Conservation (phyloP, 2,888 invertebrate genomes). For the Parnassius glacialis region DNA sequence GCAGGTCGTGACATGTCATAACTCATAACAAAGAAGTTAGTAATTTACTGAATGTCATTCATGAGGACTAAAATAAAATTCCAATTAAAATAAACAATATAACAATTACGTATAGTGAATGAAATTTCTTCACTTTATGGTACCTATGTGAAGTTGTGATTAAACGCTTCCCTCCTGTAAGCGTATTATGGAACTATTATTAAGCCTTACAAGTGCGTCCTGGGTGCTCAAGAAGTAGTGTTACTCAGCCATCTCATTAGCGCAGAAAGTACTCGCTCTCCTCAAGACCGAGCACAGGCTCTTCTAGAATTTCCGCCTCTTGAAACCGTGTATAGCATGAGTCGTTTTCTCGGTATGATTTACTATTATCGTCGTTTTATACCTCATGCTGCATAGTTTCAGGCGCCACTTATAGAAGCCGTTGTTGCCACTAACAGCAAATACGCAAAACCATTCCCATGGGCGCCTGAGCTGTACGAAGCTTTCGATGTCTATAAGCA, state of each 20-base stretch:
- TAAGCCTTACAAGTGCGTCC: conserved; percentile 7
- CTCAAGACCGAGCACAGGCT: not conserved
- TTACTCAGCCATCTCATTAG: conserved; percentile 11
- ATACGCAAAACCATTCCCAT: not conserved
- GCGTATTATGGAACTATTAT: conserved; percentile 4
- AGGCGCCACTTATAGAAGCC: conserved; percentile 13
- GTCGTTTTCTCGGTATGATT: conserved; percentile 27
- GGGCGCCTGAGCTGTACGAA: not conserved
- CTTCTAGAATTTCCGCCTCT: conserved; percentile 20
- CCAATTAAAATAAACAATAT: too few relatives aligned
- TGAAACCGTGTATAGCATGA: conserved; percentile 35
- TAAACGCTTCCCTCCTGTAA: not conserved
- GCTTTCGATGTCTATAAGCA: too few relatives aligned
- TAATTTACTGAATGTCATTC: too few relatives aligned
- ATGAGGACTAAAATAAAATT: too few relatives aligned
- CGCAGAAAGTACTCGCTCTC: conserved; percentile 1
- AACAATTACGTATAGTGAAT: too few relatives aligned
- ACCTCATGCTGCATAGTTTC: conserved; percentile 15
- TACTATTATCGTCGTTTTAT: conserved; percentile 25
- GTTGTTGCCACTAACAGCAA: not conserved
- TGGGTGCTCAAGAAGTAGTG: conserved; percentile 4
- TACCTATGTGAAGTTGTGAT: not conserved
- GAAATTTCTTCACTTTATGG: too few relatives aligned
- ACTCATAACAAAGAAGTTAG: too few relatives aligned
- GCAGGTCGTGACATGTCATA: too few relatives aligned